Conservation (phyloP, 2,797 vertebrate genomes). For the Anniella stebbinsi region DNA sequence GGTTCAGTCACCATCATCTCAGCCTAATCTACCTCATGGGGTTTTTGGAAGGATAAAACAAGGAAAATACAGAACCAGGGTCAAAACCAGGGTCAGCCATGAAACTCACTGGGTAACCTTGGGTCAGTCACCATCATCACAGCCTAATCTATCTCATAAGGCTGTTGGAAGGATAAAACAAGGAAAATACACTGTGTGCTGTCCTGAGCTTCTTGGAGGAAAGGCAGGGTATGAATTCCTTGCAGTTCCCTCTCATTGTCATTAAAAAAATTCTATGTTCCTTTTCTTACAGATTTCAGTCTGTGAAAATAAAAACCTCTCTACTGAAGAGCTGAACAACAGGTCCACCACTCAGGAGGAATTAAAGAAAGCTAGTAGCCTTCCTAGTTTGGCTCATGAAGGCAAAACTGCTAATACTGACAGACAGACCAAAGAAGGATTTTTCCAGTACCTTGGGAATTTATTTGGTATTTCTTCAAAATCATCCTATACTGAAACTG, state of each 20-base stretch:
- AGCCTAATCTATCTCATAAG: not conserved
- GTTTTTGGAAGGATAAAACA: no score
- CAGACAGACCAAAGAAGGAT: slow-evolving; percentile 80
- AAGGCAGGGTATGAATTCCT: not conserved
- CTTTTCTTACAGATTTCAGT: slow-evolving; percentile 71
- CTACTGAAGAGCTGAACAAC: slow-evolving; percentile 70
- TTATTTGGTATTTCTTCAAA: slow-evolving; percentile 82
- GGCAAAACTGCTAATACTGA: slow-evolving; percentile 72
- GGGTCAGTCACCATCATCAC: no score
- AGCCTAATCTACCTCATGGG: no score
- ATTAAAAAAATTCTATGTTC: slow-evolving; percentile 30
- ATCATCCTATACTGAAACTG: slow-evolving; percentile 74
- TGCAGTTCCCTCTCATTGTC: not conserved
- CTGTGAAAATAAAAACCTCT: slow-evolving; percentile 74
- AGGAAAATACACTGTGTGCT: not conserved
- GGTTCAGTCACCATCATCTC: no score
- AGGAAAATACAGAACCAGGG: no score
- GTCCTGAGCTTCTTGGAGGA: not conserved
- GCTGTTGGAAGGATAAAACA: not conserved
- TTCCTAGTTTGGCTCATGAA: slow-evolving; percentile 71
- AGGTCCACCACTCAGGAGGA: slow-evolving; percentile 72
- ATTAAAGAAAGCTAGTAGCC: slow-evolving; percentile 74
- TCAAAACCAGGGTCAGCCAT: not conserved
- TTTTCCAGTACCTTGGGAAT: slow-evolving; percentile 83
- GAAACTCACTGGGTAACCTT: not conserved